Evolutionary conservation across 2,113 vertebrate species (phyloP), one percentile per base, ranked within the genome.

Genomic region (Odocoileus hemionus): DNA sequence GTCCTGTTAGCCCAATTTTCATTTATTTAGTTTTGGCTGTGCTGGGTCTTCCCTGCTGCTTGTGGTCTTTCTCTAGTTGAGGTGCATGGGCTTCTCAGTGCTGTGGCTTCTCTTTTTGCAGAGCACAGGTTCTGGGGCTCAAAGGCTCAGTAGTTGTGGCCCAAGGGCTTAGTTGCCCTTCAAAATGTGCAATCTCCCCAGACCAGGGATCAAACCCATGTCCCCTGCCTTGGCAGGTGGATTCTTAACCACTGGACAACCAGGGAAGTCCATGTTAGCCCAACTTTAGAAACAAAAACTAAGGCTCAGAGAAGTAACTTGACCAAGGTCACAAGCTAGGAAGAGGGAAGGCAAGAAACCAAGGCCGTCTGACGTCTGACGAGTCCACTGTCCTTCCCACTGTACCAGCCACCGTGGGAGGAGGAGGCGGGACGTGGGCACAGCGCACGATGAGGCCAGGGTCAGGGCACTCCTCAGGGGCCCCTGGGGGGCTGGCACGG

Each of bases 201-300:
- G 12, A 76, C 70, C 70, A 76, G 23, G 70, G 39, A 76, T 76
- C 39, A 76, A 76, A 43, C 70, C 70, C 23, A 43, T 26, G 39
- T 76, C 12, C 39, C 39, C 23, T 26, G 70, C 70, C 70, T 76
- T 43, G 23, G 70, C 70, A 43, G 39, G 39, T 26, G 23, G 70
- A 76, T 43, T 76, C 70, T 43, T 76, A 76, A 39, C 70, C 70
- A 76, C 36, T 26, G 36, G 39, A 43, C 39, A 23, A 43, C 70
- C 70, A 43, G 39, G 70, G 39, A 76, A 43, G 70, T 76, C 70
- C 16, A 89, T 28, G 25, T 47, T 85, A 61, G 36, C 47, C 10
- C 36, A 52, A 39, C 60, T 89, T 91, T 91, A 93, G 93, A 96
- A 96, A 92, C 39, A 86, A 93, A 95, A 89, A 52, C 16, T 7